Base-by-base conservation (phyloP, 1,140 invertebrate genomes). In the Drosophila sp. region DNA sequence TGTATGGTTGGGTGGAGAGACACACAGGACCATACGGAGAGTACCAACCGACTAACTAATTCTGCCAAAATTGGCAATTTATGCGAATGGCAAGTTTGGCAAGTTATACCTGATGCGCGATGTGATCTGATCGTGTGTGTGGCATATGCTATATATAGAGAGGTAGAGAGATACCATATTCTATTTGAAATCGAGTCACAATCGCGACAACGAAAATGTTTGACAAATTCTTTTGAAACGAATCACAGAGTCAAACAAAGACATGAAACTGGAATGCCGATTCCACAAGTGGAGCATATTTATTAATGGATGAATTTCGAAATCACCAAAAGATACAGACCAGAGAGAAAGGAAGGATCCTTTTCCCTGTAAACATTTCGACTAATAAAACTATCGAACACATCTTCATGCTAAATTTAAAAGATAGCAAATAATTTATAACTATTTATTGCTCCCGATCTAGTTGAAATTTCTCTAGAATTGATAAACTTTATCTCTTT, bases 61-160 rank as follows among this genome's bases (percentile, higher is more conserved):
- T 60, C 33, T 66, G 38, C 84, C 84, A 87, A 89, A 77, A 84
- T 87, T 87, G 84, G 80, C 80, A 87, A 87, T 87, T 89, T 89
- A 89, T 80, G 84, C 83, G 84, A 11, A 40, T 57, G 38, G 66
- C 63, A 67, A 61, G 60, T 77, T 80, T 70, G 71, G 66, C 58
- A 58, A 38, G 32, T 58, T 35, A 58, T 73, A 58, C 32, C n/a
- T 33, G 72, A 54, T 80, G 69, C 61, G 73, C 61, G 73, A 62
- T 66, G 17, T 29, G 47, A 35, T 23, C 11, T 32, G 72, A 54
- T 80, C 69, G 47, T 80, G 76, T 87, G 83, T 87, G 84, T 89
- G 84, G 84, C 84, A 84, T 84, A 50, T 50, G 27, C 44, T 50
- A 27, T 50, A 27, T 50, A 27, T 50, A 50, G 23, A 50, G 23